Evolutionary conservation across 2,113 vertebrate species (phyloP).

Genomic region (Sterrhoptilus dennistouni): DNA sequence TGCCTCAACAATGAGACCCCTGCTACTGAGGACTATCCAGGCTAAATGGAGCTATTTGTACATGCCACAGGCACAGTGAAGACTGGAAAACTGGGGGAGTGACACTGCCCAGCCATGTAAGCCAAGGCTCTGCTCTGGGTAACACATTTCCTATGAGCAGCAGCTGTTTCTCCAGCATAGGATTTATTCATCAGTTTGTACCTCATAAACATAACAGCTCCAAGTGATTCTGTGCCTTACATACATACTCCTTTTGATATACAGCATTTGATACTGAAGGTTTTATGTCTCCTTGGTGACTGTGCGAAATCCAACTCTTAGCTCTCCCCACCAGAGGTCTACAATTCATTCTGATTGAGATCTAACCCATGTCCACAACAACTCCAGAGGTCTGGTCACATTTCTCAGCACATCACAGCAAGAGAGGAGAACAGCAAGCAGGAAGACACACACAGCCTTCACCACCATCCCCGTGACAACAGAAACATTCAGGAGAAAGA

Average conservation of each 20-base stretch:
- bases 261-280: neutral
- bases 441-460: neutral
- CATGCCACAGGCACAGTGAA: neutral
- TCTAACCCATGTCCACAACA: neutral
- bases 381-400: neutral
- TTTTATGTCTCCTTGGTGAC: neutral
- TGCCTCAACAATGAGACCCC: neutral
- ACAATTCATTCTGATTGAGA: neutral
- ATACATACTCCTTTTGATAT: neutral
- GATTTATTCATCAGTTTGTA: neutral
- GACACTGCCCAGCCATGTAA: neutral
- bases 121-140: neutral
- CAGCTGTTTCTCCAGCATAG: neutral
- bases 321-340: neutral
- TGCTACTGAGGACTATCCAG: neutral
- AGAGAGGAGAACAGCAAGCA: accelerated
- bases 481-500: neutral
- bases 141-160: neutral
- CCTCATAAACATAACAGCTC: neutral
- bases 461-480: neutral
- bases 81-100: neutral
- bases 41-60: neutral
- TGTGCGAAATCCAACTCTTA: neutral
- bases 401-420: neutral
- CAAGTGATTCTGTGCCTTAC: neutral